Evolutionary conservation across 2,797 vertebrate genomes (phyloP).

Genomic region (Gastrophryne carolinensis): DNA sequence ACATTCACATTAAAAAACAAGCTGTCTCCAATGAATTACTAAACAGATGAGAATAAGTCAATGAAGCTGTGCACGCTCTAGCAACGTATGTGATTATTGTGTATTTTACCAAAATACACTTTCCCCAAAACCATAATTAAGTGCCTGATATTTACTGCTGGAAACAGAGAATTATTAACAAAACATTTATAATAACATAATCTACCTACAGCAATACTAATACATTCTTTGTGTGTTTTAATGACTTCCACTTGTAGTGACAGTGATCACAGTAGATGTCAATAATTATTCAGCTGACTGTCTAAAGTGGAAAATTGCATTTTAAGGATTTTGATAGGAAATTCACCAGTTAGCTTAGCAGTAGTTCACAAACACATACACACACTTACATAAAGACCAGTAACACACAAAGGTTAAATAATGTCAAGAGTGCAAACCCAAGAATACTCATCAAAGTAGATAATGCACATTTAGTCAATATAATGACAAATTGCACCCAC

Average conservation of each 20-base stretch:
- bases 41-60: neutral
- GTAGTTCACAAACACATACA: conserved; percentile 8
- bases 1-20: neutral
- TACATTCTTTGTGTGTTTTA: neutral
- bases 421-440: neutral
- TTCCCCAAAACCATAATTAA: neutral
- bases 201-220: neutral
- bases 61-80: neutral
- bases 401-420: conserved; percentile 13
- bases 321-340: neutral
- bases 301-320: neutral
- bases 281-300: conserved; percentile 17
- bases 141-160: neutral
- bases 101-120: neutral
- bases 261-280: conserved; percentile 15
- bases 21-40: neutral
- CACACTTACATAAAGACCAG: conserved; percentile 21
- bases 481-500: neutral
- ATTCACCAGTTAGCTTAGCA: conserved; percentile 6
- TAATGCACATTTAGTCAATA: neutral
- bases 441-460: conserved; percentile 2
- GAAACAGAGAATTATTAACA: conserved; percentile 18
- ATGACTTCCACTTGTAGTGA: neutral
- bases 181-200: neutral
- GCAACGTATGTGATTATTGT: neutral